These are phyloP conservation scores for Dromococcyx pavoninus DNA, from an alignment of 2,797 vertebrate species.

Conservation along the genomic window DNA sequence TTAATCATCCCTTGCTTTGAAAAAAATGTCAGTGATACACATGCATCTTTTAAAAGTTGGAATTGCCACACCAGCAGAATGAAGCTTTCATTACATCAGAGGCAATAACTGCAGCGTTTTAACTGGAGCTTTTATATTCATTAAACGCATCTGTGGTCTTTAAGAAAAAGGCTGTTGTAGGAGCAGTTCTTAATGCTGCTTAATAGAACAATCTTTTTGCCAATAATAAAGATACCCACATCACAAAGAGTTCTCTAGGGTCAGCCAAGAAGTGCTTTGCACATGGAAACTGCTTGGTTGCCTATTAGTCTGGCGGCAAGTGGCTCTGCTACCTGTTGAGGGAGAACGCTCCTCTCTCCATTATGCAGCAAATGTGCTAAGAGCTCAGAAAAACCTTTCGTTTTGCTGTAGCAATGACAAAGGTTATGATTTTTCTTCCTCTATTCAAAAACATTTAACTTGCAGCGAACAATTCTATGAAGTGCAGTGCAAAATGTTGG, in stretches of 20 bases:
- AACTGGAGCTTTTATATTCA: not conserved
- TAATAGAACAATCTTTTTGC: conserved; percentile 1
- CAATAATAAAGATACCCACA: not conserved
- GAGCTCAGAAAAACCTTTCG: not conserved
- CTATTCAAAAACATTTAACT: not conserved
- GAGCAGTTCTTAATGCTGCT: not conserved
- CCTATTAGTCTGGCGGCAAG: not conserved
- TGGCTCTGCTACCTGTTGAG: not conserved
- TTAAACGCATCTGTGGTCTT: not conserved
- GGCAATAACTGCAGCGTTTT: not conserved
- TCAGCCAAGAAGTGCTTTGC: not conserved
- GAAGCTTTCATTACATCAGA: conserved; percentile 10
- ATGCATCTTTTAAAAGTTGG: not conserved
- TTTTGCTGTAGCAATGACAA: not conserved
- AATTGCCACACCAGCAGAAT: not conserved
- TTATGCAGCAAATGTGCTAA: not conserved
- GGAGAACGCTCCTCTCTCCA: not conserved
- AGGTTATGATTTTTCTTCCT: not conserved
- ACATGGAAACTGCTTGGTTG: not conserved
- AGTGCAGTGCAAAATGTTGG: not conserved
- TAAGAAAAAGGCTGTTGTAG: not conserved
- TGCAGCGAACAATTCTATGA: not conserved
- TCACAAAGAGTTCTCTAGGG: not conserved
- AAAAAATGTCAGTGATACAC: not conserved
- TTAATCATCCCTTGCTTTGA: not conserved